A percentile compares a stretch with the other conserved stretches of the same genome.
phyloP scores from a whole-genome alignment of 2,888 invertebrate genomes.

The Aelia acuminata region DNA sequence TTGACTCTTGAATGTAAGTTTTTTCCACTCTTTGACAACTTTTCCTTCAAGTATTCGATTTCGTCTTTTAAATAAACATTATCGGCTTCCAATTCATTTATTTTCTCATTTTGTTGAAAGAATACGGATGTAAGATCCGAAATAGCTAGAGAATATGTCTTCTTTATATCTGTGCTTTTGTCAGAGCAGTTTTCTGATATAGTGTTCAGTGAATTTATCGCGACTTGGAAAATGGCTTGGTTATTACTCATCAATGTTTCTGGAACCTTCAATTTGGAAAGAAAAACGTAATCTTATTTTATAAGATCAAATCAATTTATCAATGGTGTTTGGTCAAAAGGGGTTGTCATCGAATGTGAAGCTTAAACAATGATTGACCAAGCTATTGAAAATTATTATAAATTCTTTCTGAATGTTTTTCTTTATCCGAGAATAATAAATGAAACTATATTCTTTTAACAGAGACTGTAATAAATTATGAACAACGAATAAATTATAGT shows the following conservation, averaged over 20 bases:
- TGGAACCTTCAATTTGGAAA: conserved; percentile 1
- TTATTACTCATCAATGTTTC: not conserved
- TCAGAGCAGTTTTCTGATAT: not conserved
- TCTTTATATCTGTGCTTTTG: not conserved
- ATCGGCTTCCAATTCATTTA: not conserved
- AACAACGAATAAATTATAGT: no score
- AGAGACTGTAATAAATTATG: no score
- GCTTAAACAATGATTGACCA: no score
- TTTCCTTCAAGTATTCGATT: not conserved
- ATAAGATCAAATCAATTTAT: not conserved
- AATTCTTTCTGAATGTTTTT: no score
- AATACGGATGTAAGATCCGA: not conserved
- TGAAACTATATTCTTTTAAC: no score
- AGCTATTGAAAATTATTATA: no score
- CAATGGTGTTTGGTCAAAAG: no score
- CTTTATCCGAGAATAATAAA: no score
- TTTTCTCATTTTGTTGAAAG: not conserved
- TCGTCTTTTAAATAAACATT: not conserved
- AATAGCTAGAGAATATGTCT: not conserved
- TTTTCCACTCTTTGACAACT: not conserved
- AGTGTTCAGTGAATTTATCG: not conserved
- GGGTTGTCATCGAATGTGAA: no score
- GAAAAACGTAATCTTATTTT: not conserved
- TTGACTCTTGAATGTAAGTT: not conserved
- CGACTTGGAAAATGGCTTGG: not conserved